A percentile compares a stretch with the other conserved stretches of the same genome.
Evolutionary conservation across 2,888 invertebrate genomes (phyloP).

Genomic region (Terebella lapidaria): DNA sequence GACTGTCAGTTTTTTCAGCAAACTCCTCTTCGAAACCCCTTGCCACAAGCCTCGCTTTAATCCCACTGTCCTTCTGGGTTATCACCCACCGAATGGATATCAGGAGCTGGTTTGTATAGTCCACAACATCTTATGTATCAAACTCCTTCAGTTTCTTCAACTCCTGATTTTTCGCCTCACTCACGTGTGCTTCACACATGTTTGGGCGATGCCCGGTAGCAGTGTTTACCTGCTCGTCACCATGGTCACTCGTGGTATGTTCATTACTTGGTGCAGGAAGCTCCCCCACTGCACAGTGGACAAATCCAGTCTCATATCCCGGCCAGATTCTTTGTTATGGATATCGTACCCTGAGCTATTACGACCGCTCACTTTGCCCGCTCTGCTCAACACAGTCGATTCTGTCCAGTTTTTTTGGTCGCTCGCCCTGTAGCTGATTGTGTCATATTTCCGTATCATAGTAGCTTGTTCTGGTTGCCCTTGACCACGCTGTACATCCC

Average conservation of each 20-base stretch:
- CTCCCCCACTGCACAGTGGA: background rate
- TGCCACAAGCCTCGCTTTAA: constrained; percentile 2
- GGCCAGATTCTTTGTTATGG: background rate
- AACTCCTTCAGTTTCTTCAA: background rate
- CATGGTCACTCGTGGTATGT: background rate
- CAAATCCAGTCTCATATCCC: background rate
- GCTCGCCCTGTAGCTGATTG: too few species aligned
- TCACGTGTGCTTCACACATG: background rate
- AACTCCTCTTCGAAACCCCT: constrained; percentile 1
- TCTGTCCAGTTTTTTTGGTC: too few species aligned
- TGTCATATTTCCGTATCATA: too few species aligned
- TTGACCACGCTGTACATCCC: too few species aligned
- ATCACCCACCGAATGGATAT: background rate
- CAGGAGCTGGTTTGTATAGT: background rate
- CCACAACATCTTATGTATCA: background rate
- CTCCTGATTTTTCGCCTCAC: background rate
- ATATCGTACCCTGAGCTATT: background rate
- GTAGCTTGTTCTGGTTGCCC: too few species aligned
- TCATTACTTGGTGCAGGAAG: background rate
- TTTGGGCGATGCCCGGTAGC: background rate
- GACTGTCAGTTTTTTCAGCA: background rate
- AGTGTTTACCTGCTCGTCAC: background rate
- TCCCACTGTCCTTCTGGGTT: background rate
- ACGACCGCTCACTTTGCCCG: background rate
- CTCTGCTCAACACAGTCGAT: background rate